These are phyloP conservation scores for Latrodectus elegans DNA, from an alignment of 2,888 invertebrate genomes.

Conservation along the genomic window DNA sequence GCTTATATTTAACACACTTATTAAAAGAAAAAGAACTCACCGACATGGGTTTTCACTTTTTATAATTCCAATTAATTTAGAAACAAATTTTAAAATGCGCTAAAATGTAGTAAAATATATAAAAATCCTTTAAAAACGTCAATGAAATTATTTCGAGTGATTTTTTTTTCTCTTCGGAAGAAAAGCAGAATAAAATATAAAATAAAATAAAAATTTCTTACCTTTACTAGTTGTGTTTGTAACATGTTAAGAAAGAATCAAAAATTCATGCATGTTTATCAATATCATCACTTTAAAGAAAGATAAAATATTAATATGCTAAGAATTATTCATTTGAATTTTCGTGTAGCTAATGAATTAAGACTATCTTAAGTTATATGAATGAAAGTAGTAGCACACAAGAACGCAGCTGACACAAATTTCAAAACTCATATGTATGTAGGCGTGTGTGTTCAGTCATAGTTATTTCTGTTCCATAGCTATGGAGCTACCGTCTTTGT, in stretches of 20 bases:
- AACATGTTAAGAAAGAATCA: conserved; percentile 23
- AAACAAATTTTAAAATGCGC: neutral
- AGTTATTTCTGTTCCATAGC: conserved; percentile 6
- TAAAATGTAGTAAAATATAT: neutral
- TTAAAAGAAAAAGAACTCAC: too few species aligned
- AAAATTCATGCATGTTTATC: neutral
- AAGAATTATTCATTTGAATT: neutral
- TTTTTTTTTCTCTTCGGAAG: too few species aligned
- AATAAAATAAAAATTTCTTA: conserved; percentile 1
- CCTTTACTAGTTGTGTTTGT: conserved; percentile 55
- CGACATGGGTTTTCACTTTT: neutral
- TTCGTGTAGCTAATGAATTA: neutral
- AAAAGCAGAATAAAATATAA: too few species aligned
- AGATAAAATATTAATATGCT: neutral
- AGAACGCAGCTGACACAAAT: neutral
- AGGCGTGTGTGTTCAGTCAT: neutral
- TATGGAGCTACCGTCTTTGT: conserved; percentile 13
- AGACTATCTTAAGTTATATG: neutral
- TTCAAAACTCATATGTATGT: neutral
- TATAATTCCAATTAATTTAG: neutral
- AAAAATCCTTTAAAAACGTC: neutral
- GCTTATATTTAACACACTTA: too few species aligned
- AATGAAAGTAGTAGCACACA: neutral
- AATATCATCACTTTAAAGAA: neutral
- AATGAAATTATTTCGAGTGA: neutral